Conservation (phyloP, 2,888 invertebrate genomes). For the Tenthredo scrophulariae region DNA sequence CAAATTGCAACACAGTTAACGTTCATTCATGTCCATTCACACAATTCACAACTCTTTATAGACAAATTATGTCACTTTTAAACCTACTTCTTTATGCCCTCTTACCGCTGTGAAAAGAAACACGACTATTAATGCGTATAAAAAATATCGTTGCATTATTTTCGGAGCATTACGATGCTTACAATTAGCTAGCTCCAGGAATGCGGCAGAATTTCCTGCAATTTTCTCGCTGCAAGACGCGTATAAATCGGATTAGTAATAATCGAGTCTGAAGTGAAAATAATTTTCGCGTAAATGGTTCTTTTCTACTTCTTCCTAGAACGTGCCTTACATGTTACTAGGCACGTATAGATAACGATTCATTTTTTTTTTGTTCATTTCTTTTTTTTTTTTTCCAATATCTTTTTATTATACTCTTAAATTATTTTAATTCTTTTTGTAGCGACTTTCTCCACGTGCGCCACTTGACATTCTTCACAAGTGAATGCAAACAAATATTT, state of each 20-base stretch:
- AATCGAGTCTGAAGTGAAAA: not conserved
- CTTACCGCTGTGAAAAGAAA: not conserved
- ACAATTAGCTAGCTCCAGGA: not conserved
- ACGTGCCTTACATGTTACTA: conserved; percentile 29
- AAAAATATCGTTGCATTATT: not conserved
- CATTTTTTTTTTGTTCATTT: not conserved
- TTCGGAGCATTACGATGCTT: not conserved
- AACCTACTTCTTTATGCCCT: conserved; percentile 1
- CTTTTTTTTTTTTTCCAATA: conserved; percentile 52
- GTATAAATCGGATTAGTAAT: not conserved
- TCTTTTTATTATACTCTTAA: conserved; percentile 55
- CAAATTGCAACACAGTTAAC: conserved; percentile 7
- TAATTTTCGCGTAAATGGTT: not conserved
- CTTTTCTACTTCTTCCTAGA: not conserved
- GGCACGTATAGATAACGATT: not conserved
- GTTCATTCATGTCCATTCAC: conserved; percentile 16
- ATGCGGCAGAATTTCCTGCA: not conserved
- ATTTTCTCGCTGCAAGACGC: not conserved
- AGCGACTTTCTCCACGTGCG: conserved; percentile 36
- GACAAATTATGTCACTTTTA: not conserved
- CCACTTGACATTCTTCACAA: conserved; percentile 48
- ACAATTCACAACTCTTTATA: conserved; percentile 15
- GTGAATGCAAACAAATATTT: conserved; percentile 30
- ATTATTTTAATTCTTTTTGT: conserved; percentile 58
- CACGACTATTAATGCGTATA: not conserved